Conservation (phyloP, 2,113 vertebrate species). For the Bujurquina vittata region DNA sequence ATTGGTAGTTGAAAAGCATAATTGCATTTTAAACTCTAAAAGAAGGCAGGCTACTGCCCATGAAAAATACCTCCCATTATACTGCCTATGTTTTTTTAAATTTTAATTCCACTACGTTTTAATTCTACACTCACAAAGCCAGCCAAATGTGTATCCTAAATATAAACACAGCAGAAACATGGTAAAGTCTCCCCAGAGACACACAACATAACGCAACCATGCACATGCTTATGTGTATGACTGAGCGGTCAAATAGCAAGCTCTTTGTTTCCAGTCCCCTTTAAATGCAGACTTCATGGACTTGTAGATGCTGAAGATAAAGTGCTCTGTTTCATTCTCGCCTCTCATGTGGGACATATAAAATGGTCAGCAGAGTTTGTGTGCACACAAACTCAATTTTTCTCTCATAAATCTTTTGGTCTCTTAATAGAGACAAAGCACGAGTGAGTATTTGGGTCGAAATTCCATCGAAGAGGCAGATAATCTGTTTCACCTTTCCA, state of each 20-base stretch:
- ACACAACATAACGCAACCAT: not conserved
- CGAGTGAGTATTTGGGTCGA: slow-evolving; percentile 36
- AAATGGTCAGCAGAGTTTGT: slow-evolving; percentile 34
- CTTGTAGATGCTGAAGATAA: slow-evolving; percentile 33
- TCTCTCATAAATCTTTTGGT: slow-evolving; percentile 54
- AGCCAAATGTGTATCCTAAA: not conserved
- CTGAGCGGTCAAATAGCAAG: not conserved
- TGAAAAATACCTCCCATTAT: not conserved
- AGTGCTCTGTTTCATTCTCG: slow-evolving; percentile 19
- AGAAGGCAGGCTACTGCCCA: not conserved
- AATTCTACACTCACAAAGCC: slow-evolving; percentile 7
- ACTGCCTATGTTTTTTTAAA: not conserved
- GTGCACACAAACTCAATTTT: slow-evolving; percentile 35
- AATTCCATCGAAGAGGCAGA: slow-evolving; percentile 34
- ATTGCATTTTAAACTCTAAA: slow-evolving; percentile 22
- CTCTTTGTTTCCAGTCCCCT: not conserved
- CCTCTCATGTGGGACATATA: slow-evolving; percentile 41
- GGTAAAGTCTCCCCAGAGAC: slow-evolving; percentile 3
- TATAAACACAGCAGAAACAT: slow-evolving; percentile 7
- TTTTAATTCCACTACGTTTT: slow-evolving; percentile 23
- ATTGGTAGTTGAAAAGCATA: not conserved
- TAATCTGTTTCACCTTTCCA: slow-evolving; percentile 36
- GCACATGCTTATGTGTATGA: not conserved
- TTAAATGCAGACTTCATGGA: slow-evolving; percentile 19
- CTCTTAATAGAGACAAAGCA: slow-evolving; percentile 61